phyloP scores from a whole-genome alignment of 2,888 invertebrate species.

The Eilema caniola region DNA sequence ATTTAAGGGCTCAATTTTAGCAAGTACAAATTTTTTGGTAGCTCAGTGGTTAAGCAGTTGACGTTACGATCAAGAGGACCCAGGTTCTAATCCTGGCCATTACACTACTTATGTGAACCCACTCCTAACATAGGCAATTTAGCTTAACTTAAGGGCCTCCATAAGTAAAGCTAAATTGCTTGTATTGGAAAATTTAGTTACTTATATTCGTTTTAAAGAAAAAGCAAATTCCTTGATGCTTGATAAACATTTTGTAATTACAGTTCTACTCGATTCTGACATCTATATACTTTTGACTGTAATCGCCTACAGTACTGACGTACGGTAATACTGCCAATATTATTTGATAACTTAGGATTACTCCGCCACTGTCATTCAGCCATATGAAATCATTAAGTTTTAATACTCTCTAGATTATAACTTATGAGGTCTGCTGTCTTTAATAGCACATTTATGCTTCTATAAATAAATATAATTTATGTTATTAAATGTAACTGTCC shows the following conservation, averaged over 20 bases:
- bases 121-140: too few species aligned
- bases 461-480: neutral
- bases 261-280: slow-evolving; percentile 8
- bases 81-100: too few species aligned
- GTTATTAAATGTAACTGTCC: neutral
- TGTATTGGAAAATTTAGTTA: too few species aligned
- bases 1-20: too few species aligned
- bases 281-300: slow-evolving; percentile 39
- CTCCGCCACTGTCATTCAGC: slow-evolving; percentile 37
- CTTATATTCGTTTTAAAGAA: too few species aligned
- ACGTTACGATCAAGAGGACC: too few species aligned
- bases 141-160: too few species aligned
- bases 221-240: neutral
- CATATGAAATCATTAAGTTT: slow-evolving; percentile 43
- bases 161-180: too few species aligned
- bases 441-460: neutral
- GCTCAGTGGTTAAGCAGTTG: too few species aligned
- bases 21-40: too few species aligned
- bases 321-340: slow-evolving; percentile 52
- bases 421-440: slow-evolving; percentile 2
- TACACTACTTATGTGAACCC: too few species aligned
- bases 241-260: neutral
- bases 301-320: slow-evolving; percentile 51
- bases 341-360: slow-evolving; percentile 53
- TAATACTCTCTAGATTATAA: slow-evolving; percentile 44